Evolutionary conservation across 2,797 vertebrate genomes (phyloP), one percentile per base, ranked within the genome.

Genomic region (Macroramphosus scolopax): DNA sequence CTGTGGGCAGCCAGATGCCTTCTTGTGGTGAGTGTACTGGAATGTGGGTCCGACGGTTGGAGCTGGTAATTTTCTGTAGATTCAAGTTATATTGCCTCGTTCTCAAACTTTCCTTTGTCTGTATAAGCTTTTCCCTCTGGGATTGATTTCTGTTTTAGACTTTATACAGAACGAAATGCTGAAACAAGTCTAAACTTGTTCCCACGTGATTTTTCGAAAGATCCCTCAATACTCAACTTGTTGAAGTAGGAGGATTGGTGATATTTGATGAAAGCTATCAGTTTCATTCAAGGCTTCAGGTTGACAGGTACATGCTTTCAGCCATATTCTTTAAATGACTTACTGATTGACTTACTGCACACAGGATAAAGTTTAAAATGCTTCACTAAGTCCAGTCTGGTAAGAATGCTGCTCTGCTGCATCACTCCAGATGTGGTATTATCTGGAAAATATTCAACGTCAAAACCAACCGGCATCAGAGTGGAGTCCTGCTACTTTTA

Each of bases 1-100:
- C 60, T 52, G 51, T 53, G 53, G 69, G 63, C 75, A 66, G 52
- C 59, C 61, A 54, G 70, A 71, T 68, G 73, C 63, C 56, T 39
- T 67, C 55, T 60, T 69, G 84, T 82, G 86, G 86, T 88, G 79
- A 88, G 86, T 82, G 58, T 78, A 58, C 60, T 54, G 72, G 78
- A 75, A 77, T 63, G 62, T 17, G 13, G n/a, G 10, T 32, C 43
- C 43, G 18, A 2, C 49, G 58, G 44, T 46, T 48, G 8, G 13
- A 49, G 51, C 52, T 34, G 33, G 25, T 34, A 22, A 25, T 43
- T 68, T 66, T 35, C 34, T 66, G 18, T 44, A 42, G 18, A 35
- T 25, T 64, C 1, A 40, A 14, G 47, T 34, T 2, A 9, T 26
- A 5, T 16, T 13, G 12, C 25, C 1, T 51, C 29, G 24, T 60